Conservation (phyloP, 2,113 vertebrate genomes). For the Grantiella picta region DNA sequence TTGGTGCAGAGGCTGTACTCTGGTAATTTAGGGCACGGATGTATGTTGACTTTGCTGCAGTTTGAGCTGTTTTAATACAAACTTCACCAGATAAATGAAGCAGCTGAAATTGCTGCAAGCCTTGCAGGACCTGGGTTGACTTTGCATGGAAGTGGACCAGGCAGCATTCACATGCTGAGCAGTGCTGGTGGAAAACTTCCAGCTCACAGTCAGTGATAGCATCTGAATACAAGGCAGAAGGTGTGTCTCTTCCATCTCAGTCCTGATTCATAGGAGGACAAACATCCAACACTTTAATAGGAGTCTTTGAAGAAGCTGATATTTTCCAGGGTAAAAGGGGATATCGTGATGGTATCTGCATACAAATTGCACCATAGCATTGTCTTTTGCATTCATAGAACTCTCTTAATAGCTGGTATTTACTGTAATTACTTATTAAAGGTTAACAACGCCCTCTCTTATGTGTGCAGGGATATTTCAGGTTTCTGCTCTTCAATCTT, state of each 20-base stretch:
- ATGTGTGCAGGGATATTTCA: neutral
- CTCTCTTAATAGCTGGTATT: neutral
- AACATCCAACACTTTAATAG: neutral
- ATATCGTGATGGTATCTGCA: neutral
- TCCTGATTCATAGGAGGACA: neutral
- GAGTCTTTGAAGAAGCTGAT: neutral
- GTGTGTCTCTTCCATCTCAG: neutral
- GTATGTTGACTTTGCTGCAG: neutral
- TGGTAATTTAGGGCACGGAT: neutral
- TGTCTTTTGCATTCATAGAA: slow-evolving; percentile 1
- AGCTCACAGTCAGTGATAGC: neutral
- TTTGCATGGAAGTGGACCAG: neutral
- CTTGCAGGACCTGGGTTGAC: neutral
- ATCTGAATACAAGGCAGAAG: neutral
- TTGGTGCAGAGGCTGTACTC: neutral
- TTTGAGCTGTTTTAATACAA: neutral
- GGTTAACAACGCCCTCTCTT: neutral
- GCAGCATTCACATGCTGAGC: neutral
- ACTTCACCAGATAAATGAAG: neutral
- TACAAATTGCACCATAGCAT: neutral
- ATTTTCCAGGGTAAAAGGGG: neutral
- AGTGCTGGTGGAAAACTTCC: neutral
- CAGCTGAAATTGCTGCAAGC: neutral
- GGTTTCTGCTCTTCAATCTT: neutral
- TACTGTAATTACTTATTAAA: neutral